Evolutionary conservation across 2,797 vertebrate genomes (phyloP), one percentile per base, ranked within the genome.

Genomic region (Phaenicophaeus curvirostris): DNA sequence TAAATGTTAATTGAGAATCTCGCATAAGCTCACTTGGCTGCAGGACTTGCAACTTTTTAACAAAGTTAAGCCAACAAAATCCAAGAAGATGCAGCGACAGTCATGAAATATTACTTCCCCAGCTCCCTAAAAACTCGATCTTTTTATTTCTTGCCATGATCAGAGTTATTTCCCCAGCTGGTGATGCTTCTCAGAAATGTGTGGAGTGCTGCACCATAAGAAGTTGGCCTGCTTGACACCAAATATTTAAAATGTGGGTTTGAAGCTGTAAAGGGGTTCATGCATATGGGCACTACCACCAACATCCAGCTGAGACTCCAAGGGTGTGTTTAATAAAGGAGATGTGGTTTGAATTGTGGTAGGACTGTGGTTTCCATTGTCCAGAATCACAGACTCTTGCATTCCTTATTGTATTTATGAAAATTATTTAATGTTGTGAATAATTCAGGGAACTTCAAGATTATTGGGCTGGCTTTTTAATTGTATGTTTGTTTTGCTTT

Each of bases 391-490:
- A 72, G 44, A 13, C 77, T 67, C 94, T 79, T 78, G 31, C 46
- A 37, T 87, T 94, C 54, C 39, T 75, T 66, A 24, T 44, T 54
- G 42, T 55, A 68, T 42, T 89, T 78, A 84, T 46, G 59, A 90
- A 87, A 82, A 92, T 79, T 76, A 54, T 73, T 93, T 81, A 55
- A 88, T 81, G 35, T 63, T 87, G 39, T 79, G 71, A 85, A 87
- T 92, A 87, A 87, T 69, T 87, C 24, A 35, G 55, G 41, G 61
- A 92, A 89, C 66, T 81, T 78, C 42, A 69, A 57, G 51, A 50
- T 74, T 85, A 74, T 89, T 89, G 63, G 44, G 28, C 71, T 85
- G 61, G 25, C 54, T 92, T 87, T 94, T 93, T 76, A 90, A 73
- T 94, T 42, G 73, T 7, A 8, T 55, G 39, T 62, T 91, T 88